Conservation (phyloP, 2,797 vertebrate genomes). For the Xiphorhynchus erythropygius region DNA sequence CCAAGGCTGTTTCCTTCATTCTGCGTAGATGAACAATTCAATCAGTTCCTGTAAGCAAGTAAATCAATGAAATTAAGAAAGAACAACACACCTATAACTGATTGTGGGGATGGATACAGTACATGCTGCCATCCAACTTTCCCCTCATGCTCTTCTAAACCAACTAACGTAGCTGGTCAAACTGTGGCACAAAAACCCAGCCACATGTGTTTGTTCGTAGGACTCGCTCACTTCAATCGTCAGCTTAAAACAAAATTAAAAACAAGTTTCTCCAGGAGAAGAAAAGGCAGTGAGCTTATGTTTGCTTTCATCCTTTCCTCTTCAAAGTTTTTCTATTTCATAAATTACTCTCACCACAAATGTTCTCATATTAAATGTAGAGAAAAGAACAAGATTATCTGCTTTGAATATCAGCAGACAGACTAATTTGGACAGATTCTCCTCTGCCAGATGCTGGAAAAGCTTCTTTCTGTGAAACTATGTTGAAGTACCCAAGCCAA, state of each 20-base stretch:
- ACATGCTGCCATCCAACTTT: neutral
- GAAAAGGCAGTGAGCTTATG: neutral
- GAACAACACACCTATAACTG: neutral
- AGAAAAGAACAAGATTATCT: slow-evolving; percentile 21
- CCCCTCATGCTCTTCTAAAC: neutral
- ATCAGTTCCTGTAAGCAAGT: neutral
- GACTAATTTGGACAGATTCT: neutral
- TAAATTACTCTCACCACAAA: slow-evolving; percentile 18
- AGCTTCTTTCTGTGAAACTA: neutral
- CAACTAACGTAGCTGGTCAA: neutral
- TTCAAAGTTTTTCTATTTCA: slow-evolving; percentile 14
- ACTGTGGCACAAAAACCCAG: neutral
- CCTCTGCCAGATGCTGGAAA: slow-evolving; percentile 20
- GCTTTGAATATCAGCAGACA: neutral
- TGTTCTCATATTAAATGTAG: neutral
- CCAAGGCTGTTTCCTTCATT: neutral
- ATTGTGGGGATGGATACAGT: neutral
- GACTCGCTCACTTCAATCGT: neutral
- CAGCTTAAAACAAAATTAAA: slow-evolving; percentile 24
- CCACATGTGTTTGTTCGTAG: neutral
- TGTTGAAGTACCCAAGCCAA: neutral
- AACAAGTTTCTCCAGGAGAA: neutral
- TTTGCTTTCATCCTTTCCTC: neutral
- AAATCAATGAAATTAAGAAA: neutral
- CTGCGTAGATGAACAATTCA: neutral